phyloP scores from a whole-genome alignment of 2,113 vertebrate species.

The Dromaius novaehollandiae region DNA sequence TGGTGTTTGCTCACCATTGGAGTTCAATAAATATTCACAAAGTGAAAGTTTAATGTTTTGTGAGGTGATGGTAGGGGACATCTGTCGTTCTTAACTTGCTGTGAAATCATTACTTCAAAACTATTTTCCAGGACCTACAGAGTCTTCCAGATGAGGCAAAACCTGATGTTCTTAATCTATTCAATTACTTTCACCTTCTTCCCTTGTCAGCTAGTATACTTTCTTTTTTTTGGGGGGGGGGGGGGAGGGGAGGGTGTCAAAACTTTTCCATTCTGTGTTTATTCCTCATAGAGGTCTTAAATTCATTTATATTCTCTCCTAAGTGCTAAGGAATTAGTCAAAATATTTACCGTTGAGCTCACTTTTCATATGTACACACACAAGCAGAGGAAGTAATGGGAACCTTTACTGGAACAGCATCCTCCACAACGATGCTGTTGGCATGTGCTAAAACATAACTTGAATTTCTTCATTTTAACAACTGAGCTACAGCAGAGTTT shows the following conservation, averaged over 20 bases:
- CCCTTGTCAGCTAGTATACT: neutral
- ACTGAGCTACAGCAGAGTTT: neutral
- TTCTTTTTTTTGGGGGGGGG: neutral
- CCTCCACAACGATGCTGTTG: accelerated
- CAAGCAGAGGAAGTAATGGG: neutral
- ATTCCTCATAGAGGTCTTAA: neutral
- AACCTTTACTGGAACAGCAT: neutral
- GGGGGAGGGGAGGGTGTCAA: neutral
- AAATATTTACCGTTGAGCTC: neutral
- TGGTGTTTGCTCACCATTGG: neutral
- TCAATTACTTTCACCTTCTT: neutral
- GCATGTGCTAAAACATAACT: neutral
- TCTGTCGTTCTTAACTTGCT: neutral
- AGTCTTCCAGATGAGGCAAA: neutral
- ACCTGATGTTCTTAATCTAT: neutral
- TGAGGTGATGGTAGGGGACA: neutral
- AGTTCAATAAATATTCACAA: neutral
- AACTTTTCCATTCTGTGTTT: neutral
- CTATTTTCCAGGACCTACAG: neutral
- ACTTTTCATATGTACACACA: no score
- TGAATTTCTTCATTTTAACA: neutral
- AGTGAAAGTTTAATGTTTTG: neutral
- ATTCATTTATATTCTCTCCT: neutral
- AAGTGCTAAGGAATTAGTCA: neutral
- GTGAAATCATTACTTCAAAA: neutral